These are phyloP conservation scores for Mastomys coucha DNA, from an alignment of 2,113 vertebrate genomes.

Conservation along the genomic window DNA sequence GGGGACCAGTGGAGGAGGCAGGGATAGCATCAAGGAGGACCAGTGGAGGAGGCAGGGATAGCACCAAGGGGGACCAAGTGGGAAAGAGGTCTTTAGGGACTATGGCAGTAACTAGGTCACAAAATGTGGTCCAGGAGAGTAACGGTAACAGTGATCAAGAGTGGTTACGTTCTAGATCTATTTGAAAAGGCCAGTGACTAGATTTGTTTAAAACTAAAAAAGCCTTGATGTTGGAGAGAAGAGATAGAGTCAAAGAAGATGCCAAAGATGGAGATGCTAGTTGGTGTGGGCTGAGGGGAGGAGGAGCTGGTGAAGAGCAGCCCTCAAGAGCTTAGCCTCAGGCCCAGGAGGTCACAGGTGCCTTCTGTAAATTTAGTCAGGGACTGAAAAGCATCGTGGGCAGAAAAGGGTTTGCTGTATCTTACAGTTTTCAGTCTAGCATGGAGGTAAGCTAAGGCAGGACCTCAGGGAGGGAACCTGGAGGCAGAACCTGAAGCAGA, in stretches of 20 bases:
- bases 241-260: neutral
- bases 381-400: neutral
- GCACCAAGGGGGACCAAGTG: neutral
- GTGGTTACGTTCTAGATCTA: neutral
- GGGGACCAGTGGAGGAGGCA: neutral
- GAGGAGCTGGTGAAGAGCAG: too few species aligned
- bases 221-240: neutral
- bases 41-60: neutral
- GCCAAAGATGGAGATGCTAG: neutral
- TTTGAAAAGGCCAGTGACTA: neutral
- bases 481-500: neutral
- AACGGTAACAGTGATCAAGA: neutral
- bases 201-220: neutral
- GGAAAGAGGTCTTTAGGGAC: neutral
- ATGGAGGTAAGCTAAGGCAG: neutral
- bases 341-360: neutral
- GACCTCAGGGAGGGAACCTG: neutral
- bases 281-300: neutral
- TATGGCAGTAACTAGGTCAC: too few species aligned
- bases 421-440: neutral
- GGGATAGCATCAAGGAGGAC: too few species aligned
- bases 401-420: neutral
- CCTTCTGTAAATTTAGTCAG: neutral
- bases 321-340: accelerated
- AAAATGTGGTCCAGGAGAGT: neutral